Conservation (phyloP, 2,888 invertebrate genomes). For the Drosophila paracracens region DNA sequence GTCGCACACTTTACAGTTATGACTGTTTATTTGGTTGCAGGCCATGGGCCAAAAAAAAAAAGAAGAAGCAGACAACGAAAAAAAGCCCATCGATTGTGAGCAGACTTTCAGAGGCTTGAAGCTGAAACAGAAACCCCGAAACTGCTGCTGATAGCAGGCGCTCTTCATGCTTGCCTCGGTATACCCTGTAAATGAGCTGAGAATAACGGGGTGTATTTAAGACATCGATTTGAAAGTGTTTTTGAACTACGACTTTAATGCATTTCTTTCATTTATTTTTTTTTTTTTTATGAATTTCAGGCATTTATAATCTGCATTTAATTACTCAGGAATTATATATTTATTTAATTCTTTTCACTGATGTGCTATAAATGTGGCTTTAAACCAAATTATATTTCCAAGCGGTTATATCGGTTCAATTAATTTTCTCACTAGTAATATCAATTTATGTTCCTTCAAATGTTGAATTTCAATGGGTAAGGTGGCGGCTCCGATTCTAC, state of each 20-base stretch:
- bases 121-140: constrained; percentile 28
- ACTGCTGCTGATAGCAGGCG: constrained; percentile 27
- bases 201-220: background rate
- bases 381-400: background rate
- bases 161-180: background rate
- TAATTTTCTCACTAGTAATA: background rate
- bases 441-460: background rate
- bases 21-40: constrained; percentile 69
- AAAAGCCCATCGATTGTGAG: constrained; percentile 60
- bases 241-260: no score
- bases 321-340: background rate
- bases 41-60: constrained; percentile 47
- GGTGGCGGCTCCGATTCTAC: no score
- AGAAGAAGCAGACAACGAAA: constrained; percentile 4
- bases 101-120: constrained; percentile 31
- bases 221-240: background rate
- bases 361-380: background rate
- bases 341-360: background rate
- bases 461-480: background rate
- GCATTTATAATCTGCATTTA: background rate
- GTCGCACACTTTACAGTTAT: constrained; percentile 76
- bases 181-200: constrained; percentile 24
- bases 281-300: background rate
- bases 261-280: background rate
- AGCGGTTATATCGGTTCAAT: background rate